A percentile compares a stretch with the other conserved stretches of the same genome.
phyloP scores from a whole-genome alignment of 2,888 invertebrate genomes.

The Patella depressa region DNA sequence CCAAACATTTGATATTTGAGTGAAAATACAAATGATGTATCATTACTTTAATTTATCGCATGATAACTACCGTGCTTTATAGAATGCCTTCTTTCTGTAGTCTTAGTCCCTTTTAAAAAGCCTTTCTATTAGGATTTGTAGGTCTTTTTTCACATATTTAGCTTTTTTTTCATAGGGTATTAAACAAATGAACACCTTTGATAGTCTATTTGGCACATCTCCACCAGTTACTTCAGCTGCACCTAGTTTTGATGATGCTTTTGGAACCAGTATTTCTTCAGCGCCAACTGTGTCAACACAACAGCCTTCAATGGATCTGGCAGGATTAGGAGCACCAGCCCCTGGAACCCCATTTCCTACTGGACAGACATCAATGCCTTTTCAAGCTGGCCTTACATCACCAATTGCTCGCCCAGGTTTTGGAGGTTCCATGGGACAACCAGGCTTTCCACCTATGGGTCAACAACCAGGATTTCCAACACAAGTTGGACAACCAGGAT shows the following conservation, averaged over 20 bases:
- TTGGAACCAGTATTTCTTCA: too few relatives aligned
- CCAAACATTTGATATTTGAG: too few relatives aligned
- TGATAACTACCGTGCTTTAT: too few relatives aligned
- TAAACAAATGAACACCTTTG: conserved; percentile 58
- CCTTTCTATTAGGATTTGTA: neutral
- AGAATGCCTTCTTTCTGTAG: too few relatives aligned
- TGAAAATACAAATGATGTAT: too few relatives aligned
- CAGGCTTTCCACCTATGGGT: too few relatives aligned
- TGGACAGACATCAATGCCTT: conserved; percentile 16
- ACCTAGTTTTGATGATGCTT: too few relatives aligned
- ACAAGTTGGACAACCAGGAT: conserved; percentile 15
- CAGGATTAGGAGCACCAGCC: conserved; percentile 25
- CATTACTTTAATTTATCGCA: too few relatives aligned
- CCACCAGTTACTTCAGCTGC: conserved; percentile 26
- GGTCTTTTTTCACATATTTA: neutral
- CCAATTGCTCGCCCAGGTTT: conserved; percentile 30
- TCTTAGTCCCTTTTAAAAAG: too few relatives aligned
- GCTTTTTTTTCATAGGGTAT: conserved; percentile 34
- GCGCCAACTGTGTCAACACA: conserved; percentile 20
- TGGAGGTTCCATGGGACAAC: conserved; percentile 18
- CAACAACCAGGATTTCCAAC: conserved; percentile 17
- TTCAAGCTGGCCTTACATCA: conserved; percentile 26
- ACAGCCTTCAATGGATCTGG: conserved; percentile 39
- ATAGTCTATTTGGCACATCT: conserved; percentile 43
- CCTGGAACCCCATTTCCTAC: conserved; percentile 20